Evolutionary conservation across 2,888 invertebrate species (phyloP), one percentile per base, ranked within the genome.

Genomic region (Gerris lacustris): DNA sequence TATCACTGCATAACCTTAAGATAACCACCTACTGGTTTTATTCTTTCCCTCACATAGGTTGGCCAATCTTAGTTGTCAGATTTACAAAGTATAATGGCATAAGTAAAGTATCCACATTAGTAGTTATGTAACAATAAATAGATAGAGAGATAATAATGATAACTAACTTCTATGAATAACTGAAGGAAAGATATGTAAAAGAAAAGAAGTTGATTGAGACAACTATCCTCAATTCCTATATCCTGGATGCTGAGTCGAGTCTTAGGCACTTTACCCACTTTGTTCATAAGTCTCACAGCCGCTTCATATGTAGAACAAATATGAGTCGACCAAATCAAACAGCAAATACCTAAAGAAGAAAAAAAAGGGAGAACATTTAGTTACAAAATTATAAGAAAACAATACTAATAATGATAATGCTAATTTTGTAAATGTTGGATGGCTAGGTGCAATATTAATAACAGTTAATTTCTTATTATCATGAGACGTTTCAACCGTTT

Each of bases 261-360:
- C 80, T 92, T 93, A 0, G 94, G 94, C 69, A 92, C 81, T 79
- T 91, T 91, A 0, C 94, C 91, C 5, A 88, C 86, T 82, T 89
- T 94, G 77, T 90, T 91, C 74, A 88, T 86, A 31, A 94, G 82
- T 76, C 89, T 88, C 73, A 89, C 88, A 43, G 87, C 84, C 4
- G 87, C 83, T 81, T 93, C 91, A 77, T 94, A 86, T 18, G 87
- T 84, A 77, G 90, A 89, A 78, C 88, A 89, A n/a, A 96, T 82
- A 77, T 94, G 92, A 69, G 92, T 90, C 69, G 90, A 89, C 96
- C 96, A 96, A 75, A 95, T 84, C 78, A 96, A 86, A 74, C 88
- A 88, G 77, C 89, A 91, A 69, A 95, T 83, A 7, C 96, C 95
- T 82, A 75, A 9, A 75, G 74, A 0, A 69, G 44, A 11, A 45